Conservation (phyloP, 2,113 vertebrate genomes). For the Saccopteryx leptura region DNA sequence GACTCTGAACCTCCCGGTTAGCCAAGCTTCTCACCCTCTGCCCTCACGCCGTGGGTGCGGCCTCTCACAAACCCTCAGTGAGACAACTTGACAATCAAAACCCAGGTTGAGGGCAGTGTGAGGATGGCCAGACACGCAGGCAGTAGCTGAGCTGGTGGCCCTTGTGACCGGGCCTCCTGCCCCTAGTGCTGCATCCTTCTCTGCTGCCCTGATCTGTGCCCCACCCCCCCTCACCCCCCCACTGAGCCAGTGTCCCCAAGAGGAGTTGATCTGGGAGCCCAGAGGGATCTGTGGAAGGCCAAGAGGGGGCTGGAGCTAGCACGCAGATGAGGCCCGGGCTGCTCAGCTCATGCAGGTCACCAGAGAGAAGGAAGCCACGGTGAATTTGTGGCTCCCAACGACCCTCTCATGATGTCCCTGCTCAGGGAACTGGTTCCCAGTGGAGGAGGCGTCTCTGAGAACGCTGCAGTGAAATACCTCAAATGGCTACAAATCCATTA, state of each 20-base stretch:
- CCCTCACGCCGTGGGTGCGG: fast-evolving
- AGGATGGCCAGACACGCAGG: background rate
- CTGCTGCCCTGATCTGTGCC: fast-evolving
- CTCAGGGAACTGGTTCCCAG: fast-evolving
- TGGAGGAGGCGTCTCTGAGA: fast-evolving
- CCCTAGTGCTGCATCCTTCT: background rate
- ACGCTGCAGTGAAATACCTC: fast-evolving
- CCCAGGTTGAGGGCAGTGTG: fast-evolving
- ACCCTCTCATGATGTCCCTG: fast-evolving
- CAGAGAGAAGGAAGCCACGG: fast-evolving
- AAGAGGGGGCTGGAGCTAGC: fast-evolving
- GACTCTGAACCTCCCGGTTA: no score
- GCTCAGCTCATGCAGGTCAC: fast-evolving
- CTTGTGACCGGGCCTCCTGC: background rate
- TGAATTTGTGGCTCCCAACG: fast-evolving
- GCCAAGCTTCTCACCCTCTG: fast-evolving
- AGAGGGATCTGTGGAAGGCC: background rate
- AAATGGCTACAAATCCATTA: fast-evolving
- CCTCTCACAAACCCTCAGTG: fast-evolving
- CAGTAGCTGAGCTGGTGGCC: background rate
- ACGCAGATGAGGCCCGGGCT: fast-evolving
- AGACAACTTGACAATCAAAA: fast-evolving
- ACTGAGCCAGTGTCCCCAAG: background rate
- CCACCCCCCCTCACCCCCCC: no score
- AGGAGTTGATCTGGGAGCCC: background rate